Base-by-base conservation (phyloP, 1,140 invertebrate species). In the Arctopsyche grandis region DNA sequence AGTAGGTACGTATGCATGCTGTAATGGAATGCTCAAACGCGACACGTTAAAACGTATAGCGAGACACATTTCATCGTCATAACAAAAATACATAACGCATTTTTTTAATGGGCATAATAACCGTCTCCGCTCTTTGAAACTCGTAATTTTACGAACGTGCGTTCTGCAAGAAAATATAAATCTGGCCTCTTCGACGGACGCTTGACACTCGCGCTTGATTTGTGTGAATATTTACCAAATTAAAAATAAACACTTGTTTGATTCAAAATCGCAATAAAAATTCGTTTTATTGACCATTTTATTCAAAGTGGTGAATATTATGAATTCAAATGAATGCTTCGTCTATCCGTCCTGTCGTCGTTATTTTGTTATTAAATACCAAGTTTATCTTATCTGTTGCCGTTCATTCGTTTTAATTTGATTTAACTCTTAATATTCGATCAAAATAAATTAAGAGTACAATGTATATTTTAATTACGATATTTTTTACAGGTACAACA, bases 401-500 rank as follows among this genome's bases (percentile, higher is more conserved):
- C 24, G 19, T 66, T 21, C 63, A 66, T 22, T 26, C 63, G 1
- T 66, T 22, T 66, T 24, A 29, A 12, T 66, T 66, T 24, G 5
- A 26, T 66, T 66, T 5, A 66, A 66, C 26, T 66, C 12, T 52
- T 1, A 9, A 9, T 66, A 29, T 22, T 66, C 63, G n/a, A n/a
- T n/a, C n/a, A n/a, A n/a, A n/a, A 29, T 22, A 14, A 29, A 22
- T 63, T 63, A 73, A 73, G 14, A 52, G 60, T 75, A 56, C 48
- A 16, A 24, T 12, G 24, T 76, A 52, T 70, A 79, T 79, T 69
- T 74, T 38, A 76, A n/a, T 76, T 69, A 75, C 66, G 26, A 26
- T 66, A 26, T 66, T 84, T 71, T 81, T 85, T 88, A n/a, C 90
- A 98, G 95, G 93, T 96, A 24, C 95, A 97, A 83, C 97, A 98